Conservation (phyloP, 2,797 vertebrate species). For the Pangasius macronema region DNA sequence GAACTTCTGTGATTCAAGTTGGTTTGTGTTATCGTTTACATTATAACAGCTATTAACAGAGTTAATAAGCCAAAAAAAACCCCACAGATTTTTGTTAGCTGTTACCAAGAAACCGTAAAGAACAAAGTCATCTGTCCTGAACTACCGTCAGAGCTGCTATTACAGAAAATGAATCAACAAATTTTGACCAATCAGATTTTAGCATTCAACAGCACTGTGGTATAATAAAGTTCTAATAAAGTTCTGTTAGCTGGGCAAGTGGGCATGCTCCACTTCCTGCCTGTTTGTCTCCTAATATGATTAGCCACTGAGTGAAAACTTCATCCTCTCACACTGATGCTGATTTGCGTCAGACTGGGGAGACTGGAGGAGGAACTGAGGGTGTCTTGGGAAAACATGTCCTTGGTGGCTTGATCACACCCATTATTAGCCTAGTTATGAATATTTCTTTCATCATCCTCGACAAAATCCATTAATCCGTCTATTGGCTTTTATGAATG, state of each 20-base stretch:
- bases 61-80: too few species aligned
- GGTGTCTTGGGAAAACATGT: constrained; percentile 21
- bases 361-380: neutral
- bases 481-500: neutral
- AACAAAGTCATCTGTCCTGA: too few species aligned
- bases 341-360: neutral
- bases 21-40: neutral
- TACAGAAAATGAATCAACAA: neutral
- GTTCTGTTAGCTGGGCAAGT: neutral
- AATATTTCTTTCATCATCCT: neutral
- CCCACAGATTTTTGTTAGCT: too few species aligned
- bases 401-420: neutral
- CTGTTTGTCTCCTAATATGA: neutral
- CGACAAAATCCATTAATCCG: neutral
- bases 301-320: neutral
- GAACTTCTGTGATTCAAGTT: neutral
- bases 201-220: neutral
- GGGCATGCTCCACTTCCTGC: neutral
- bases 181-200: neutral
- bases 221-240: neutral
- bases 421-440: neutral
- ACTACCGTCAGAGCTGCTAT: neutral
- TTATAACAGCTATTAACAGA: neutral
- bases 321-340: neutral
- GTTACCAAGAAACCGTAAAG: too few species aligned